Percentiles rank a stretch among this genome's conserved stretches.
These are phyloP conservation scores for Brenthis daphne DNA, from an alignment of 2,888 invertebrate genomes.

Conservation along the genomic window DNA sequence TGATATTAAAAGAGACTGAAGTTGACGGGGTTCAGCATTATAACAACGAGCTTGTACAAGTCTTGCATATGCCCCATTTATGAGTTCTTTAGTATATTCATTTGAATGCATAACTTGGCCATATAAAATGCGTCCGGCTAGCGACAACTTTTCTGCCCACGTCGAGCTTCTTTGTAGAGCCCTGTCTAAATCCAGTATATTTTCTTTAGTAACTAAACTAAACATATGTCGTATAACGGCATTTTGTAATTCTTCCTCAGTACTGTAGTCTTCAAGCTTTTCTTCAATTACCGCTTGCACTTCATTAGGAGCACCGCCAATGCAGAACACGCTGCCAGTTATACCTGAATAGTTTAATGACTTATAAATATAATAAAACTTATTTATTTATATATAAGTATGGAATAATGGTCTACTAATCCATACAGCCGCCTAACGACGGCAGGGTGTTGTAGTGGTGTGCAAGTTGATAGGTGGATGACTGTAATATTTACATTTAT, in stretches of 20 bases:
- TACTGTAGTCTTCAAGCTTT: conserved; percentile 45
- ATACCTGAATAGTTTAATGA: conserved; percentile 44
- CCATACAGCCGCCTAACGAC: too few relatives aligned
- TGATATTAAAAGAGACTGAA: conserved; percentile 49
- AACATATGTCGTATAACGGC: conserved; percentile 56
- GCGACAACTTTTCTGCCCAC: conserved; percentile 51
- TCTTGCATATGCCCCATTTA: conserved; percentile 51
- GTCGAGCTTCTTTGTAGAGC: conserved; percentile 37
- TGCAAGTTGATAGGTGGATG: too few relatives aligned
- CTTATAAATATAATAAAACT: background rate
- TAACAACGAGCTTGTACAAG: conserved; percentile 43
- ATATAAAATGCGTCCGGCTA: conserved; percentile 48
- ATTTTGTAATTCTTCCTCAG: conserved; percentile 51
- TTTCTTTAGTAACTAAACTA: conserved; percentile 46
- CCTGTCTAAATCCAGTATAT: conserved; percentile 36
- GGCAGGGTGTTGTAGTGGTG: too few relatives aligned
- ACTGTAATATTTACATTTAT: too few relatives aligned
- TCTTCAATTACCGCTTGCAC: conserved; percentile 46
- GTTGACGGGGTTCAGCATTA: conserved; percentile 34
- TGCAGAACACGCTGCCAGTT: conserved; percentile 58
- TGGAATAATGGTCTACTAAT: too few relatives aligned
- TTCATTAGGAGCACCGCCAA: conserved; percentile 56
- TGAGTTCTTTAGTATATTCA: conserved; percentile 54
- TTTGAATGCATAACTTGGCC: conserved; percentile 55
- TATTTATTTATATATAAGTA: too few relatives aligned